A percentile compares a stretch with the other conserved stretches of the same genome.
Evolutionary conservation across 2,797 vertebrate species (phyloP).

Genomic region (Neostethus bicornis): DNA sequence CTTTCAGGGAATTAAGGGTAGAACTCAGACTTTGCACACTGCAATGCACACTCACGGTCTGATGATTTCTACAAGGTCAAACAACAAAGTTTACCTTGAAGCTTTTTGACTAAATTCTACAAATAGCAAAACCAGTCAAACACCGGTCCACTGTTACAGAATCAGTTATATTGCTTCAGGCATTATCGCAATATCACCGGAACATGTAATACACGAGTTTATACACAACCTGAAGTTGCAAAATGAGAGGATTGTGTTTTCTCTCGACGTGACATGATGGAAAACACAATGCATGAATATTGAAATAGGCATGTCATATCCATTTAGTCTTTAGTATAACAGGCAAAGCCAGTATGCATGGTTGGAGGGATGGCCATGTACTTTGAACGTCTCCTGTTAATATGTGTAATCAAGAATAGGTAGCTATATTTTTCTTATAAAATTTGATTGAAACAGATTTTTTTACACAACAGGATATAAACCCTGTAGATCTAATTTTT

Average conservation of each 20-base stretch:
- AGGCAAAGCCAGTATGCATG: background rate
- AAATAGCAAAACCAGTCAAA: too few relatives aligned
- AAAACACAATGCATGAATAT: background rate
- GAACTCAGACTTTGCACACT: background rate
- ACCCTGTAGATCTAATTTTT: slow-evolving; percentile 5
- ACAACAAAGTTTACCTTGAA: background rate
- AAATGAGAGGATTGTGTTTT: background rate
- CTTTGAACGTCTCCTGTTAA: too few relatives aligned
- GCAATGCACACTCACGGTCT: background rate
- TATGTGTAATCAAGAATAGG: too few relatives aligned
- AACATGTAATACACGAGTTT: too few relatives aligned
- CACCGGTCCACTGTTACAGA: too few relatives aligned
- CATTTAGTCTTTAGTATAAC: background rate
- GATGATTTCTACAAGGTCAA: background rate
- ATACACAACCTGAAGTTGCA: background rate
- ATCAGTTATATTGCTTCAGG: background rate
- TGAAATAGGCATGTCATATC: background rate
- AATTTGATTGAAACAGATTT: too few relatives aligned
- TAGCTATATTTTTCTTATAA: too few relatives aligned
- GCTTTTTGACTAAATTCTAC: too few relatives aligned
- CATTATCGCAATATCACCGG: too few relatives aligned
- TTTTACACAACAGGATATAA: slow-evolving; percentile 13
- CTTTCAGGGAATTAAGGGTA: background rate
- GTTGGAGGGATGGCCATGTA: background rate
- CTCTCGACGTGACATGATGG: background rate